Percentiles rank a stretch among this genome's conserved stretches.
Evolutionary conservation across 1,140 invertebrate species (phyloP).

Genomic region (Bemisia tabaci): DNA sequence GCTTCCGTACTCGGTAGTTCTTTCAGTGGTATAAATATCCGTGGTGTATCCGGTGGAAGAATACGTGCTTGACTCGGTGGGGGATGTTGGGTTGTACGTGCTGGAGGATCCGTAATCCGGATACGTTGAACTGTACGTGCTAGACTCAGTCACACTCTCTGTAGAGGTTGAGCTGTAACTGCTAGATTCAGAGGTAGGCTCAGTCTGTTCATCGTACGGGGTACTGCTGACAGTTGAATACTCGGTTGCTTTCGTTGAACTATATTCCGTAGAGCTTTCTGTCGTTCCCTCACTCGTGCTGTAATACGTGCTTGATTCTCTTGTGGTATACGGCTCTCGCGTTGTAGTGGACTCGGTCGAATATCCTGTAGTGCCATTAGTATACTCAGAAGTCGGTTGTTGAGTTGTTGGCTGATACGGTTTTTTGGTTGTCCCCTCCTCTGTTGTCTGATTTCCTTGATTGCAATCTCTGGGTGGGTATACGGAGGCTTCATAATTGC

Average conservation of each 20-base stretch:
- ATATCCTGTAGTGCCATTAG: slow-evolving; percentile 5
- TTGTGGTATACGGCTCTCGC: background rate
- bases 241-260: slow-evolving; percentile 10
- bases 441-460: slow-evolving; percentile 6
- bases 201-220: background rate
- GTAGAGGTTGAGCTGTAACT: background rate
- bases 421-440: background rate
- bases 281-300: slow-evolving; percentile 12
- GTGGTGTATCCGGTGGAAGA: background rate
- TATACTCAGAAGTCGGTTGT: slow-evolving; percentile 7
- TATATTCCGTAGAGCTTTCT: slow-evolving; percentile 11
- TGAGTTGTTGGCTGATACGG: slow-evolving; percentile 10
- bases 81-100: background rate
- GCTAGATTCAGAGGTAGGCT: background rate
- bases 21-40: background rate
- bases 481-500: slow-evolving; percentile 39
- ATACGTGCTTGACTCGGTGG: background rate
- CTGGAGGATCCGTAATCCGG: slow-evolving; percentile 2
- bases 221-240: slow-evolving; percentile 1
- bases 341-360: slow-evolving; percentile 8
- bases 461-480: slow-evolving; percentile 36
- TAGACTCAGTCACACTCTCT: background rate
- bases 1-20: background rate
- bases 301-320: slow-evolving; percentile 1
- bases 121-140: slow-evolving; percentile 4